Evolutionary conservation across 2,113 vertebrate species (phyloP).

Genomic region (Onychostoma macrolepis): DNA sequence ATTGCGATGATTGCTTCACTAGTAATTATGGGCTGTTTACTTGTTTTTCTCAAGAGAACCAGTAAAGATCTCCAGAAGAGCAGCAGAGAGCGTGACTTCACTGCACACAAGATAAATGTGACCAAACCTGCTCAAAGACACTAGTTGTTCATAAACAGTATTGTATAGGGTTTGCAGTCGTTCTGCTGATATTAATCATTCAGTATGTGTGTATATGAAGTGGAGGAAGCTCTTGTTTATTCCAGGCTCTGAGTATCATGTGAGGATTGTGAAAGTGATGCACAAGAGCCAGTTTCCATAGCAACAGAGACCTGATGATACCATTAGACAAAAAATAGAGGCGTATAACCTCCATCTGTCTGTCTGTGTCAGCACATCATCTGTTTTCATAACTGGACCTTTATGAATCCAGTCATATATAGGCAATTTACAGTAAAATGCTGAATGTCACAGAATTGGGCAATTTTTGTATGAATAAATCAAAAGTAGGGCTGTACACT

Average conservation of each 20-base stretch:
- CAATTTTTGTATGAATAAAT: neutral
- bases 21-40: neutral
- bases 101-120: neutral
- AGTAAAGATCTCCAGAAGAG: neutral
- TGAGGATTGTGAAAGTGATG: neutral
- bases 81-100: neutral
- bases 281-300: conserved; percentile 45
- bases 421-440: neutral
- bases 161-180: neutral
- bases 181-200: neutral
- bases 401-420: neutral
- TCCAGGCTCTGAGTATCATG: neutral
- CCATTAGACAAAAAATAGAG: conserved; percentile 31
- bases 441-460: too few species aligned
- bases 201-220: neutral
- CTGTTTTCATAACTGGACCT: neutral
- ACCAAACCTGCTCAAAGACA: neutral
- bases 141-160: neutral
- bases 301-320: conserved; percentile 33
- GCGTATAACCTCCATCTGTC: neutral
- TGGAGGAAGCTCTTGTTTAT: neutral
- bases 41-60: neutral
- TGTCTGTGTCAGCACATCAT: neutral
- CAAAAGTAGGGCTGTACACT: too few species aligned
- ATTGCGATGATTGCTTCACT: neutral